Evolutionary conservation across 30 jellyfish, hydroid and myxozoan species (phyloP).

Genomic region (Aurelia aurita complex sp. Pacific): DNA sequence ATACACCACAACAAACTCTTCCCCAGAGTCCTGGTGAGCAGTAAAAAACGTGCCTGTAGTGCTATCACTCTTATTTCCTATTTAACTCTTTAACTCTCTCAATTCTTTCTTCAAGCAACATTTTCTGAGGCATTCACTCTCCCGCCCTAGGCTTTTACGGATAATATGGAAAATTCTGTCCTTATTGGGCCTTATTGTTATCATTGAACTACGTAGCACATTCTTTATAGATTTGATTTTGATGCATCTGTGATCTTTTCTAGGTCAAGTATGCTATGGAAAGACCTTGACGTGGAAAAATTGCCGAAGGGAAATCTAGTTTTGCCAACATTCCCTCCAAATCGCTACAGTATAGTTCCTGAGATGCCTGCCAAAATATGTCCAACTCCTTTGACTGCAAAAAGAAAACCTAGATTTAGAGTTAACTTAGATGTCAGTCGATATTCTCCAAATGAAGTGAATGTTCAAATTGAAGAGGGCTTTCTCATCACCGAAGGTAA

Average conservation of each 20-base stretch:
- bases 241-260: not conserved
- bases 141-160: no score
- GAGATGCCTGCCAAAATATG: slow-evolving; percentile 50
- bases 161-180: no score
- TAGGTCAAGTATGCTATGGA: slow-evolving; percentile 82
- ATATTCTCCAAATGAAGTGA: slow-evolving; percentile 84
- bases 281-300: slow-evolving; percentile 38
- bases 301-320: slow-evolving; percentile 53
- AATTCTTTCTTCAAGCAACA: no score
- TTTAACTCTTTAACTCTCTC: no score
- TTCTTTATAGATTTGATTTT: not conserved
- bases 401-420: slow-evolving; percentile 59
- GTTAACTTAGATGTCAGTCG: slow-evolving; percentile 86
- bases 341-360: slow-evolving; percentile 59
- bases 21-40: no score
- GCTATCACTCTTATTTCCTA: no score
- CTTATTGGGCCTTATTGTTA: no score
- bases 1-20: no score
- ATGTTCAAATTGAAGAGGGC: slow-evolving; percentile 69
- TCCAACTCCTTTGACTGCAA: slow-evolving; percentile 35
- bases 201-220: no score
- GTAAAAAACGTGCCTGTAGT: no score
- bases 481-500: slow-evolving; percentile 76
- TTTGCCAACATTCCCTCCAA: slow-evolving; percentile 67
- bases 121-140: no score